Conservation (phyloP, 2,113 vertebrate species). For the Nothocercus nigrocapillus region DNA sequence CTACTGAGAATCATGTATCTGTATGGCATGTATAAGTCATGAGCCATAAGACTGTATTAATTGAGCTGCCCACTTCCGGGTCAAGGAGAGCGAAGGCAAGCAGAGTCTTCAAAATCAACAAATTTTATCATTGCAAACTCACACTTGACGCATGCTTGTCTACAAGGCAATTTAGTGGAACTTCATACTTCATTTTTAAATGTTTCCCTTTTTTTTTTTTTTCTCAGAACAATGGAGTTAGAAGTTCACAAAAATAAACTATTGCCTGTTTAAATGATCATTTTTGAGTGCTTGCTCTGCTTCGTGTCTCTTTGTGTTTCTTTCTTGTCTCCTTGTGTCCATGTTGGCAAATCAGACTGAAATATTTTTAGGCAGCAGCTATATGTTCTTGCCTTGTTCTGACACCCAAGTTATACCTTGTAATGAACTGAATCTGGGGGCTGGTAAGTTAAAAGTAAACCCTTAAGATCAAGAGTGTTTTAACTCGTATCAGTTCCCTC, state of each 20-base stretch:
- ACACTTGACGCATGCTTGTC: rapidly evolving
- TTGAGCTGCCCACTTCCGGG: neutral
- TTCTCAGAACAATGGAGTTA: neutral
- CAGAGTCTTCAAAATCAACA: neutral
- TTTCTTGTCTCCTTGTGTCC: neutral
- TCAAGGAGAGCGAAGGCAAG: neutral
- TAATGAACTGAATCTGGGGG: neutral
- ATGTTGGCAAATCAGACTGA: neutral
- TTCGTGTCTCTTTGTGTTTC: neutral
- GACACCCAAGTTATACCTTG: neutral
- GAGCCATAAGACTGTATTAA: neutral
- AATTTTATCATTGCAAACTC: neutral
- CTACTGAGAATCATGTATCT: neutral
- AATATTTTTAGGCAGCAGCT: neutral
- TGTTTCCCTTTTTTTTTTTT: neutral
- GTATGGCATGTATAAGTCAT: neutral
- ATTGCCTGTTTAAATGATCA: rapidly evolving
- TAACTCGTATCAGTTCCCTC: neutral
- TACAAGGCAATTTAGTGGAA: neutral
- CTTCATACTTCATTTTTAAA: neutral
- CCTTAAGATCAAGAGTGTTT: neutral
- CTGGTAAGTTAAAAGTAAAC: neutral
- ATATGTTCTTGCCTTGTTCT: neutral
- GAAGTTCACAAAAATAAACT: neutral
- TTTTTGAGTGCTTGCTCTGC: neutral